Conservation (phyloP, 2,888 invertebrate species). For the Panzeria rudis region DNA sequence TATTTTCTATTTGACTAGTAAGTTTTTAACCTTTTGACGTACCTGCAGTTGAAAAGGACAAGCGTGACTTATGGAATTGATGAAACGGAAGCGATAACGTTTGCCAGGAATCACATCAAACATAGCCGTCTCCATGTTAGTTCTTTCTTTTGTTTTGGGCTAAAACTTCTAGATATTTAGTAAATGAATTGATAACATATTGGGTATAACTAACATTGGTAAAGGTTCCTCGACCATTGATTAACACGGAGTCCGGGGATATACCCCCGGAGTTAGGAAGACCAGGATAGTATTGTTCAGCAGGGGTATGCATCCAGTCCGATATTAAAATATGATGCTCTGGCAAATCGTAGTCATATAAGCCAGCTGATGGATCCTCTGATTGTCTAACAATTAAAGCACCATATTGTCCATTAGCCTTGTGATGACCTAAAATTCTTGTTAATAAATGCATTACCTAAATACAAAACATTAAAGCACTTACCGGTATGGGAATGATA, state of each 20-base stretch:
- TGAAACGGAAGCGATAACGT: conserved; percentile 81
- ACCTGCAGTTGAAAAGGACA: conserved; percentile 81
- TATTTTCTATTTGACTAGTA: neutral
- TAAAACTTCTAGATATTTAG: neutral
- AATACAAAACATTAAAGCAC: neutral
- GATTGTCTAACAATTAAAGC: conserved; percentile 88
- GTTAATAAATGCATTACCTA: neutral
- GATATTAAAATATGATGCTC: conserved; percentile 89
- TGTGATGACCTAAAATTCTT: conserved; percentile 86
- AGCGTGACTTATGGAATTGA: conserved; percentile 80
- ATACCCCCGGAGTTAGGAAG: conserved; percentile 75
- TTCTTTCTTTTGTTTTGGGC: conserved; percentile 16
- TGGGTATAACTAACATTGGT: conserved; percentile 70
- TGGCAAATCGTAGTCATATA: conserved; percentile 89
- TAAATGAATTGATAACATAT: neutral
- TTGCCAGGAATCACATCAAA: conserved; percentile 75
- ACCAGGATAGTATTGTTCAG: conserved; percentile 78
- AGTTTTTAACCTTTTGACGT: neutral
- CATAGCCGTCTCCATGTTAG: conserved; percentile 75
- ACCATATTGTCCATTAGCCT: conserved; percentile 92
- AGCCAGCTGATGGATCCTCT: conserved; percentile 85
- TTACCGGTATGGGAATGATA: conserved; percentile 88
- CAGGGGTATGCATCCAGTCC: conserved; percentile 91
- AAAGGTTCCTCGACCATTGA: conserved; percentile 79
- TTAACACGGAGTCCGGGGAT: conserved; percentile 77